Evolutionary conservation across 2,888 invertebrate species (phyloP).

Genomic region (Gasteruption jaculator): DNA sequence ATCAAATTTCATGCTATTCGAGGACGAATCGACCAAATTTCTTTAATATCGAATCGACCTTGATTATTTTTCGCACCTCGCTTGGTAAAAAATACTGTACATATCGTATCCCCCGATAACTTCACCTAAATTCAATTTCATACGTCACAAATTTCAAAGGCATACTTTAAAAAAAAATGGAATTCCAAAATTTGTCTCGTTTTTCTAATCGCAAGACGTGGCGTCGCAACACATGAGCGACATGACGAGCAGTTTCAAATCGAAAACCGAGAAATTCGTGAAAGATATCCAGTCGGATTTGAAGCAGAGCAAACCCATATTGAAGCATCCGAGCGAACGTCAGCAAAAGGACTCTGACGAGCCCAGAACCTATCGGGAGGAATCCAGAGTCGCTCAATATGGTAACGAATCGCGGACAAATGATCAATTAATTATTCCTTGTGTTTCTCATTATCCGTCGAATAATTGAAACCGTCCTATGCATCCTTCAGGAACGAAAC

Average conservation of each 20-base stretch:
- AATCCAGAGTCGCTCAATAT: constrained; percentile 66
- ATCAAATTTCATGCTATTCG: constrained; percentile 12
- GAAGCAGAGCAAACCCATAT: constrained; percentile 51
- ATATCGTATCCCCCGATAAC: no score
- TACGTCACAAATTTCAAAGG: no score
- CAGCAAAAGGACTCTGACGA: constrained; percentile 50
- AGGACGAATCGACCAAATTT: no score
- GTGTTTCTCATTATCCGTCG: no score
- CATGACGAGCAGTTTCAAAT: constrained; percentile 65
- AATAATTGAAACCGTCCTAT: background rate
- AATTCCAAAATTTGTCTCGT: no score
- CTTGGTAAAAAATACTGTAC: no score
- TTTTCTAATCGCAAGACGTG: no score
- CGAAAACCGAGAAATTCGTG: constrained; percentile 66
- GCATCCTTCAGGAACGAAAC: constrained; percentile 62
- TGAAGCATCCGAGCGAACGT: constrained; percentile 48
- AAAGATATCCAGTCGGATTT: constrained; percentile 64
- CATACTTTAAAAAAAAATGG: no score
- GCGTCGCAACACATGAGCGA: constrained; percentile 63
- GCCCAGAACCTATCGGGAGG: constrained; percentile 67
- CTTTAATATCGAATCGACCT: no score
- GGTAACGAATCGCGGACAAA: constrained; percentile 53
- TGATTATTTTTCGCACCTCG: no score
- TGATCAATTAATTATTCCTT: constrained; percentile 5
- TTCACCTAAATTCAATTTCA: no score